Evolutionary conservation across 2,797 vertebrate species (phyloP), one percentile per base, ranked within the genome.

Genomic region (Yasuhikotakia modesta): DNA sequence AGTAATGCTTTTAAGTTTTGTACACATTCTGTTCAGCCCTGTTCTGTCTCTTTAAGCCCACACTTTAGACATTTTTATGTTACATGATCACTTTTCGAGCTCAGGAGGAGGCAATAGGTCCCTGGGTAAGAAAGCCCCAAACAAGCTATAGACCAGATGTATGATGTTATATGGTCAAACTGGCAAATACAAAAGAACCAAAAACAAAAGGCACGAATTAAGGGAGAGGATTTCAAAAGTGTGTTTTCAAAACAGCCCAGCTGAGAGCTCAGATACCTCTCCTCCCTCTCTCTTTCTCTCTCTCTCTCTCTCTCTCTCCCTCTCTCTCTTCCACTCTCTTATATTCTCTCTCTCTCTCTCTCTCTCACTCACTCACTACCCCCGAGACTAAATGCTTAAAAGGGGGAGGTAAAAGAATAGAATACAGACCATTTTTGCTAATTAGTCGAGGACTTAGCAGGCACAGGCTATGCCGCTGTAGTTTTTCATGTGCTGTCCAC

Each of bases 161-260:
- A 97, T 96, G 96, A 97, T 91, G 95, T 98, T 98, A 97, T 95
- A 98, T 98, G 97, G 95, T 99, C 95, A 98, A 95, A 95, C 94
- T 96, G 95, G 95, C 95, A 97, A 95, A 95, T 93, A 98, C 95
- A 98, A 97, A 92, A 96, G 92, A 89, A 86, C 39, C 89, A 95
- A 96, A 97, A 96, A 97, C 95, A 96, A 98, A 97, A 94, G 95
- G 90, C 86, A 84, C 95, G 95, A 97, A 98, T 97, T 97, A 97
- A 94, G 94, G 90, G 95, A 94, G 92, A 93, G 91, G 92, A 94
- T 96, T 96, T 98, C 94, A 97, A 94, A 95, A 91, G 94, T 92
- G 88, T 97, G 96, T 98, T 98, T 98, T 97, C 92, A 97, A 99
- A 99, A 99, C 95, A 99, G 95, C 94, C 94, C 94, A 90, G 95